Base-by-base conservation (phyloP, 2,113 vertebrate species). In the Cynoglossus semilaevis region DNA sequence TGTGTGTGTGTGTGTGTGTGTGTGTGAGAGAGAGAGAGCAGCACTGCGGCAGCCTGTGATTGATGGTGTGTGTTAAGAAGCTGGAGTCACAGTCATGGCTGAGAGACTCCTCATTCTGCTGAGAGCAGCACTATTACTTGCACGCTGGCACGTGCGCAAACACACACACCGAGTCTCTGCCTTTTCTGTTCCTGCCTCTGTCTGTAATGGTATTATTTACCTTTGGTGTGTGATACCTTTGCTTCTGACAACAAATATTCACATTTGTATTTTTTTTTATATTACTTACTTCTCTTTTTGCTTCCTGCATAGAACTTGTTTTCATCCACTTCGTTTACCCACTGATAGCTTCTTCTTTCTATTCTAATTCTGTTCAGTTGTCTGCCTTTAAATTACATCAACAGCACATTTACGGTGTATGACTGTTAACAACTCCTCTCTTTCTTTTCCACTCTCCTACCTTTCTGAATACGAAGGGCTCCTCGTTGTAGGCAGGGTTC, bases 391-490 rank as follows among this genome's bases (percentile, higher is more conserved):
- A 29, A 29, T 29, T 4, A 29, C 22, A 4, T 29, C 22, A 2
- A 29, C 22, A 4, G 22, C 22, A 29, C 22, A 29, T 29, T 29
- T 29, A 29, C 6, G 22, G 22, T 29, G 22, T 4, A 29, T 29
- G 2, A 29, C 22, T 29, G 22, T 29, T 2, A 29, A 29, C 22
- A 29, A 29, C 22, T 37, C 7, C 2, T 42, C 15, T 5, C 44
- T 18, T 1, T 40, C 22, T 7, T 1, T 9, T 22, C 29, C 38
- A 38, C 55, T 4, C 22, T 1, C 0, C 1, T 76, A 99, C 97
- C 95, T 99, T 99, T 76, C 97, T 92, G 72, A 99, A 99, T 14
- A 99, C 95, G 10, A 99, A 99, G 0, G 96, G 94, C 59, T 99
- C 97, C 73, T 99, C 97, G 10, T 97, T 99, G 92, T 99, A 99